These are phyloP conservation scores for Strigops habroptila DNA, from an alignment of 2,113 vertebrate species.

Conservation along the genomic window DNA sequence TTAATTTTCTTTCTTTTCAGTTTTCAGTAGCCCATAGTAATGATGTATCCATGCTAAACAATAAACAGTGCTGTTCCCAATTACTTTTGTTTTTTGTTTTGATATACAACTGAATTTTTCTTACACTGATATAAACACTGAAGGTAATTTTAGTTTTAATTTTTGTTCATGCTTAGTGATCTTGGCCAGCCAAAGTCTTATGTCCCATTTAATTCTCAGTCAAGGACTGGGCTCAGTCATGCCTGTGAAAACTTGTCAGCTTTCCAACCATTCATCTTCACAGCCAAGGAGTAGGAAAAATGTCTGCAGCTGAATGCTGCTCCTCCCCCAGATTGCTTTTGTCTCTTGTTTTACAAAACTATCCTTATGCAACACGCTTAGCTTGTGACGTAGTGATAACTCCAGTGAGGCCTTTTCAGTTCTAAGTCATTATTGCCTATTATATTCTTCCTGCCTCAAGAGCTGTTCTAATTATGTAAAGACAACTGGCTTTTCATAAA, in stretches of 20 bases:
- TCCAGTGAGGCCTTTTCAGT: conserved; percentile 18
- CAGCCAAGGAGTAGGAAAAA: conserved; percentile 2
- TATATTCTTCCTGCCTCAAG: conserved; percentile 39
- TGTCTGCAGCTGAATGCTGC: not conserved
- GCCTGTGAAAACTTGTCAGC: conserved; percentile 36
- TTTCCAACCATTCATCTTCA: conserved; percentile 34
- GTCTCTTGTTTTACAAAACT: conserved; percentile 17
- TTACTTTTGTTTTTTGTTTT: not conserved
- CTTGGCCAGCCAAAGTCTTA: not conserved
- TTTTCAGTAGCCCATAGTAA: not conserved
- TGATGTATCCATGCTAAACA: not conserved
- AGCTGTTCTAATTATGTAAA: conserved; percentile 46
- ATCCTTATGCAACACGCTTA: not conserved
- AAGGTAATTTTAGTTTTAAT: conserved; percentile 16
- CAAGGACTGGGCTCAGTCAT: conserved; percentile 31
- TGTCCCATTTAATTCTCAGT: conserved; percentile 26
- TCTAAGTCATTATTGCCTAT: conserved; percentile 39
- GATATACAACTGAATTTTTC: too few species aligned
- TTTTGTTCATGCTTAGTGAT: not conserved
- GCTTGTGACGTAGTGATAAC: not conserved
- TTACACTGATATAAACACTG: not conserved
- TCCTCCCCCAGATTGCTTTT: not conserved
- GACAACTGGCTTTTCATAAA: conserved; percentile 32
- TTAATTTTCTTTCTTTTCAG: not conserved
- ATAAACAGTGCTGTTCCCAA: not conserved